phyloP scores from a whole-genome alignment of 2,888 invertebrate species.

The Elmis aenea region DNA sequence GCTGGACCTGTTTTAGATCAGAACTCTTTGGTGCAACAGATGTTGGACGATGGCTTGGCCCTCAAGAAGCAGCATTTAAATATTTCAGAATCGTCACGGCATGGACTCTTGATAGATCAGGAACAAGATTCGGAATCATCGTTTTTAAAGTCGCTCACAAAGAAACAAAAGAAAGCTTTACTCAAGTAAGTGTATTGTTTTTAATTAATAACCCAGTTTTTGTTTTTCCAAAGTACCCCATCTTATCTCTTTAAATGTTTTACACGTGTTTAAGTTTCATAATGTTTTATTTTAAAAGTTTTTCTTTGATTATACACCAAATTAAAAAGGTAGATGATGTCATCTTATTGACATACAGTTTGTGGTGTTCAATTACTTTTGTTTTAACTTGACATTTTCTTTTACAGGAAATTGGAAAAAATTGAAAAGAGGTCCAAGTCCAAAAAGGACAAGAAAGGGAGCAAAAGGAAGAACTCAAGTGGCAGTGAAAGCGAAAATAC shows the following conservation, averaged over 20 bases:
- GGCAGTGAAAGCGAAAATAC: slow-evolving; percentile 15
- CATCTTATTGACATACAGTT: too few relatives aligned
- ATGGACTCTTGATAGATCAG: slow-evolving; percentile 56
- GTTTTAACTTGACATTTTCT: neutral
- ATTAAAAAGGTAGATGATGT: too few relatives aligned
- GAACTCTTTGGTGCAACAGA: slow-evolving; percentile 75
- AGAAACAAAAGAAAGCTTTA: slow-evolving; percentile 85
- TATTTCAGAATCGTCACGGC: slow-evolving; percentile 48
- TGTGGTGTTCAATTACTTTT: too few relatives aligned
- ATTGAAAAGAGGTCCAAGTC: slow-evolving; percentile 53
- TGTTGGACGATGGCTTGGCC: slow-evolving; percentile 87
- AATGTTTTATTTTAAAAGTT: too few relatives aligned
- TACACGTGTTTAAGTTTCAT: too few relatives aligned
- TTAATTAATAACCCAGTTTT: slow-evolving; percentile 11
- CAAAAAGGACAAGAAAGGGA: slow-evolving; percentile 28
- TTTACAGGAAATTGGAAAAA: slow-evolving; percentile 61
- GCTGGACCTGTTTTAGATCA: slow-evolving; percentile 64
- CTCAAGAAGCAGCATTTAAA: slow-evolving; percentile 74
- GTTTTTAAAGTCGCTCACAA: slow-evolving; percentile 79
- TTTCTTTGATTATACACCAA: too few relatives aligned
- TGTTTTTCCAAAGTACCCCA: slow-evolving; percentile 8
- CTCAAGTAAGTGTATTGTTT: slow-evolving; percentile 59
- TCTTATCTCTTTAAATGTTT: slow-evolving; percentile 18
- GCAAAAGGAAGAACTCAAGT: slow-evolving; percentile 22
- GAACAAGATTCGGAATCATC: slow-evolving; percentile 52